Conservation (phyloP, 2,888 invertebrate species). For the Bhutanitis thaidina region DNA sequence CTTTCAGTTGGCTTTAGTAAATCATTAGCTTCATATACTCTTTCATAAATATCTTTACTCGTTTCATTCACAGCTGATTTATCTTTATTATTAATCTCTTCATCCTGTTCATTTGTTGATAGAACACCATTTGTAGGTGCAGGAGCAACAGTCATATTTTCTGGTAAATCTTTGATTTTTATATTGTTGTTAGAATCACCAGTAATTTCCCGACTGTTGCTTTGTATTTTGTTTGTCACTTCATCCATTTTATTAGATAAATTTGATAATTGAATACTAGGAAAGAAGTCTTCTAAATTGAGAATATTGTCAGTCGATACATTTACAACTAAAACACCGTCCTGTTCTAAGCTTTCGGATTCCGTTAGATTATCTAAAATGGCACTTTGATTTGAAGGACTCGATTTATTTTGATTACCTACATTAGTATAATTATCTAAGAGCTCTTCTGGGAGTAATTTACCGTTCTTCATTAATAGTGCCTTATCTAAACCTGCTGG, state of each 20-base stretch:
- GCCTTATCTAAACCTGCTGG: conserved; percentile 69
- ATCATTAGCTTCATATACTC: conserved; percentile 47
- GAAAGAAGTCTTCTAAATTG: conserved; percentile 67
- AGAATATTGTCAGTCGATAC: conserved; percentile 68
- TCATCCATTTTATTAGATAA: conserved; percentile 67
- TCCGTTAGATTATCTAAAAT: conserved; percentile 65
- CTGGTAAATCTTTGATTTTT: conserved; percentile 63
- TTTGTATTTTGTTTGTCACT: conserved; percentile 75
- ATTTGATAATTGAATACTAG: conserved; percentile 60
- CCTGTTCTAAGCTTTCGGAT: conserved; percentile 73
- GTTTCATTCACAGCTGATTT: conserved; percentile 48
- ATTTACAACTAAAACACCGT: conserved; percentile 71
- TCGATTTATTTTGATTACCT: conserved; percentile 44
- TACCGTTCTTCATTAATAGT: conserved; percentile 63
- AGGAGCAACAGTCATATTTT: conserved; percentile 68
- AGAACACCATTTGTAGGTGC: conserved; percentile 71
- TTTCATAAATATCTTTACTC: conserved; percentile 40
- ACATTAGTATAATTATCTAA: conserved; percentile 42
- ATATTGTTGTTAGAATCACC: conserved; percentile 69
- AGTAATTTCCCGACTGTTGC: conserved; percentile 76
- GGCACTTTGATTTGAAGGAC: conserved; percentile 47
- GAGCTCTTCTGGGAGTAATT: conserved; percentile 57
- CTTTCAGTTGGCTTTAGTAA: conserved; percentile 64
- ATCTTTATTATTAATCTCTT: conserved; percentile 37
- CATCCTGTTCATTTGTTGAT: conserved; percentile 57